These are phyloP conservation scores for Nipponia nippon DNA, from an alignment of 2,113 vertebrate species.

Conservation along the genomic window DNA sequence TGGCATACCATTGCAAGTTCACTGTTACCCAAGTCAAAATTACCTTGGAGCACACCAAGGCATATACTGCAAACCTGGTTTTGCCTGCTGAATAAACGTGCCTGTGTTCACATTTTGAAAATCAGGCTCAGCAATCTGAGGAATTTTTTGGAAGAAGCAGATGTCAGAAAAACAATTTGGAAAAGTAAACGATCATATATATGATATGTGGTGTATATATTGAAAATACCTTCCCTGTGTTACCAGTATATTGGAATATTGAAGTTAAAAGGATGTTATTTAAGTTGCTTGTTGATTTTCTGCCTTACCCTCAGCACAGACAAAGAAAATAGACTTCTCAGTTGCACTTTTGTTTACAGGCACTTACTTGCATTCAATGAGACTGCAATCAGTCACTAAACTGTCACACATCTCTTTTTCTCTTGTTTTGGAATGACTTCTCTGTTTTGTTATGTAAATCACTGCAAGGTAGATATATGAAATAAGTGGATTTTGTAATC, in stretches of 20 bases:
- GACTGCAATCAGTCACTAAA: neutral
- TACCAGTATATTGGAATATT: neutral
- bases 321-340: constrained; percentile 14
- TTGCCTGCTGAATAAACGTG: neutral
- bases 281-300: neutral
- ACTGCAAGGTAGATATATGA: neutral
- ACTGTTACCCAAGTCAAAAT: neutral
- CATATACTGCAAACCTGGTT: neutral
- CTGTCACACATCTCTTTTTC: neutral
- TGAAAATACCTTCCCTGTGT: neutral
- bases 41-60: neutral
- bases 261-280: neutral
- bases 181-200: neutral
- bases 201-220: neutral
- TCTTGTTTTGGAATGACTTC: neutral
- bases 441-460: constrained; percentile 26
- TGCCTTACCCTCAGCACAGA: neutral
- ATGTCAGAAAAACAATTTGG: neutral
- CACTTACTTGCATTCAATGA: neutral
- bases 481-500: neutral
- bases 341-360: neutral
- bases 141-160: neutral
- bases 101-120: neutral
- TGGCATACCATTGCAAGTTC: neutral
- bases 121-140: neutral